Conservation (phyloP, 2,888 invertebrate species). For the Tipula vernalis region DNA sequence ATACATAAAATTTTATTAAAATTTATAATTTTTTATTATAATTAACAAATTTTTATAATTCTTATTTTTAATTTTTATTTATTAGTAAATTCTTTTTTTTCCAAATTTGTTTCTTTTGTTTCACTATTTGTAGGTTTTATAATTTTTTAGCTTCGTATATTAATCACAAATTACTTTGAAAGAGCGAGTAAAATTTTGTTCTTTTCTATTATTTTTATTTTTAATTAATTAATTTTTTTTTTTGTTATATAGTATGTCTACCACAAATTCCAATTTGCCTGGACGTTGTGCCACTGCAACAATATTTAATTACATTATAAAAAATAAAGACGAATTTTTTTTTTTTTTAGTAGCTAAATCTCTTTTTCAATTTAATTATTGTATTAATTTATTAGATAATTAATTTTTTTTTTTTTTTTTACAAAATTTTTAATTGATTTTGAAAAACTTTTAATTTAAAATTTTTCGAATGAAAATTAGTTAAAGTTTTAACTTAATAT, state of each 20-base stretch:
- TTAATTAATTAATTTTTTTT: background rate
- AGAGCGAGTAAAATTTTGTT: slow-evolving; percentile 5
- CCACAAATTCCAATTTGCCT: background rate
- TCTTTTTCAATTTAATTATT: background rate
- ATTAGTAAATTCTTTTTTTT: background rate
- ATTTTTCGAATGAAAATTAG: background rate
- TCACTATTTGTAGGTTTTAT: background rate
- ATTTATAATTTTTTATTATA: background rate
- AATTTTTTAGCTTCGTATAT: background rate
- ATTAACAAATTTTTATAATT: no score
- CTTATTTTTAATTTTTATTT: background rate
- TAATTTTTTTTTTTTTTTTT: background rate
- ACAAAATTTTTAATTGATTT: background rate
- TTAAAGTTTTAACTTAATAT: background rate
- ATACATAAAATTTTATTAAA: background rate
- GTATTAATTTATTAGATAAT: background rate
- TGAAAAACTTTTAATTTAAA: background rate
- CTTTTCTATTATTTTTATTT: background rate
- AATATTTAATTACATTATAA: background rate
- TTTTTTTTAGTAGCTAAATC: background rate
- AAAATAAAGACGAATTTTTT: background rate
- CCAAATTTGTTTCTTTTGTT: background rate
- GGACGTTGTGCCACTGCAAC: background rate
- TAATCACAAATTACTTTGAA: slow-evolving; percentile 12
- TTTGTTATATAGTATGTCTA: background rate